Base-by-base conservation (phyloP, 2,888 invertebrate species). In the Coremacera marginata region DNA sequence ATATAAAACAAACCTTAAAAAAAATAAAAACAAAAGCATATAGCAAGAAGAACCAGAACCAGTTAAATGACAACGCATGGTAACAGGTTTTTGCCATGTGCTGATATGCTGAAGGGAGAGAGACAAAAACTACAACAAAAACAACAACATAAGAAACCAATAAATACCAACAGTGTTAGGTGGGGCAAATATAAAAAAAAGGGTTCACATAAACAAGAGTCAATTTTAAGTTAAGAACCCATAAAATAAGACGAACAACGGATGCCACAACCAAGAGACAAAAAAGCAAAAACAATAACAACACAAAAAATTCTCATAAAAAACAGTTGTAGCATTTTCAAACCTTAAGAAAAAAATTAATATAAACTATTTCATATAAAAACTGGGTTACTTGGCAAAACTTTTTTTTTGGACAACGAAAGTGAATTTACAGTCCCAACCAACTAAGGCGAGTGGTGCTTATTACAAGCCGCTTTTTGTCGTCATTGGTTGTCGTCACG, bases 371-470 rank as follows among this genome's bases (percentile, higher is more conserved):
- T 65, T 34, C 8, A 37, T 22, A 25, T 4, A 19, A 67, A 67
- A 11, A 22, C n/a, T 67, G 71, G 71, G 60, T 71, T 71, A 71
- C 71, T 71, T 60, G 71, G 70, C 68, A 68, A 52, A 68, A 25
- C 27, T 68, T n/a, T 22, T 44, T 37, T 60, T 31, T 31, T 31
- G 3, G 14, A 63, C n/a, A 63, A 63, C 63, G 34, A 63, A n/a
- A 63, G 63, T 63, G 63, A 63, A 34, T 31, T 7, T 5, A 11
- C 55, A n/a, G 55, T 9, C 8, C 44, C 11, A 3, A 1, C 11
- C 8, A 63, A 34, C 63, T 34, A 34, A 34, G 34, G 27, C 25
- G 34, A 34, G n/a, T n/a, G 34, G 34, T 34, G 31, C 63, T 16
- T 5, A 34, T 34, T 60, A n/a, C 63, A 63, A 63, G 63, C n/a